Evolutionary conservation across 2,888 invertebrate species (phyloP), one percentile per base, ranked within the genome.

Genomic region (Drosophila peninsularis): DNA sequence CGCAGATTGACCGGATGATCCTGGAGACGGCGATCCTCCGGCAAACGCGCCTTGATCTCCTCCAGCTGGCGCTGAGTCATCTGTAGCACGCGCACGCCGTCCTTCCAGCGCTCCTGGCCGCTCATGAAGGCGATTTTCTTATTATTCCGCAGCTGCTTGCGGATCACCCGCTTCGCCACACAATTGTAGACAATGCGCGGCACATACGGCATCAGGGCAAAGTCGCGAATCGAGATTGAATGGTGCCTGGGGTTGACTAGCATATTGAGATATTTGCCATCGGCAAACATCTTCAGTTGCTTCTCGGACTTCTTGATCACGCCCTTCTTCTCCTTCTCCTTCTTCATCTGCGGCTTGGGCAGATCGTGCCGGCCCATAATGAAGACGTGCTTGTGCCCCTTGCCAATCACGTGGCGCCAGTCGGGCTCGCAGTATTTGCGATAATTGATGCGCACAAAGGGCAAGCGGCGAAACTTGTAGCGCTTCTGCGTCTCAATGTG

Each of bases 51-150:
- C 52, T 85, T 90, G 0, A 82, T 53, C 0, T 57, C 61, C 47
- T 89, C 82, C 63, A 89, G 34, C 32, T 90, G 86, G 2, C 61
- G 61, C 0, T 39, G 24, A 0, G 90, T 91, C 17, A 86, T 14
- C 39, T 65, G 60, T 0, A 79, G 21, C 0, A 82, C 78, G 1
- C 79, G 80, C 0, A 81, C 75, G 1, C 64, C 62, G 41, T 89
- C 90, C 39, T 77, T 83, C 75, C 89, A 92, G 5, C 91, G 90
- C 41, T 91, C 90, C 65, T 82, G 82, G 7, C 90, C 90, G 32
- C 91, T 91, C 32, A 80, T 75, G 21, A 91, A 91, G 1, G 90
- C 92, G 14, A 91, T 82, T 56, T 91, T 91, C 45, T 91, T 91
- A 58, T 91, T 91, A 45, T 66, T 87, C 2, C 86, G 78, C 64